Percentiles rank a stretch among this genome's conserved stretches.
Conservation (phyloP, 2,888 invertebrate species). For the Bibio marci region DNA sequence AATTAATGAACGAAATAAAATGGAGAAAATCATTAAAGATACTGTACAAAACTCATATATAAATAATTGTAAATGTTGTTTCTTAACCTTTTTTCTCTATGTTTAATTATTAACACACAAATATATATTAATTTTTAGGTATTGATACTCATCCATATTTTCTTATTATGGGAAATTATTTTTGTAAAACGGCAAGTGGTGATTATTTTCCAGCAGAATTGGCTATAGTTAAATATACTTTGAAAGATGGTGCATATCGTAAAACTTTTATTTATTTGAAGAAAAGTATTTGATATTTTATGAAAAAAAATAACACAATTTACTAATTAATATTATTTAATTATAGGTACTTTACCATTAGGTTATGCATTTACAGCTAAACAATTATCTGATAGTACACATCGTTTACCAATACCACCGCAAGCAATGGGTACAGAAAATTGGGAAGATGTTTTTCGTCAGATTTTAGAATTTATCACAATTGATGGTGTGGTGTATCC, state of each 20-base stretch:
- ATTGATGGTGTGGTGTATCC: constrained; percentile 20
- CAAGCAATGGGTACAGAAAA: constrained; percentile 16
- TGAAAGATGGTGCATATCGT: constrained; percentile 29
- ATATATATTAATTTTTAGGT: constrained; percentile 13
- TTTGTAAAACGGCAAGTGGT: constrained; percentile 15
- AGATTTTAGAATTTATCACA: constrained; percentile 26
- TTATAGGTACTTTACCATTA: constrained; percentile 21
- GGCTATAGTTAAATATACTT: constrained; percentile 30
- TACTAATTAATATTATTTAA: constrained; percentile 10
- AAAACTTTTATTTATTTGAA: constrained; percentile 2
- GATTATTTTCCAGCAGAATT: constrained; percentile 35
- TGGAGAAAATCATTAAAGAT: neutral
- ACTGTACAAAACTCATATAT: neutral
- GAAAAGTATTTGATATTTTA: constrained; percentile 13
- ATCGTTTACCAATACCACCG: constrained; percentile 29
- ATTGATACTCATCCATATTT: constrained; percentile 17
- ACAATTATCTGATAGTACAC: constrained; percentile 28
- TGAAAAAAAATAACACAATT: constrained; percentile 20
- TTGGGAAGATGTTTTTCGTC: constrained; percentile 21
- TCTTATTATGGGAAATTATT: constrained; percentile 23
- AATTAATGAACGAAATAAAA: constrained; percentile 21
- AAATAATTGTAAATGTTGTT: neutral
- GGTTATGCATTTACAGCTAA: constrained; percentile 31
- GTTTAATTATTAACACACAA: neutral
- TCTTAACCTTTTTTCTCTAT: neutral